phyloP scores from a whole-genome alignment of 92 coral and sea anemone genomes.

The Muricea muricata region DNA sequence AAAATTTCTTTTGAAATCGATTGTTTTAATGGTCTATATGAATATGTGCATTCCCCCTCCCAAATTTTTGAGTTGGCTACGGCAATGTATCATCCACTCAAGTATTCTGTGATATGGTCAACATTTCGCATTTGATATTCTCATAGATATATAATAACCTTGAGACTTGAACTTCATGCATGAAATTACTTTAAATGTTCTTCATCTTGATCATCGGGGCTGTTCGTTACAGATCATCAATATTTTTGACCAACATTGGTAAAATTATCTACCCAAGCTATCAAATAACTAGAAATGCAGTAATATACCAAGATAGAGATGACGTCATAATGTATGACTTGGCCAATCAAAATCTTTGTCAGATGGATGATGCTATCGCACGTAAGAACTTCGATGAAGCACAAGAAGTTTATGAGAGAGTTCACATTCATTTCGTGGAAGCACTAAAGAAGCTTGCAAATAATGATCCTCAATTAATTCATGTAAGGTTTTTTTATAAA shows the following conservation, averaged over 20 bases:
- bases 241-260: constrained; percentile 81
- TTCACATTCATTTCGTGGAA: constrained; percentile 55
- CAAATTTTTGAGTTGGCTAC: too few species aligned
- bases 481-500: background rate
- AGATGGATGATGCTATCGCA: constrained; percentile 81
- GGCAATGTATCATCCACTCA: too few species aligned
- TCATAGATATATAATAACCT: too few species aligned
- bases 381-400: constrained; percentile 75
- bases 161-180: too few species aligned
- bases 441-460: constrained; percentile 57
- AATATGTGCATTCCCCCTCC: too few species aligned
- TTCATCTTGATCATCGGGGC: too few species aligned
- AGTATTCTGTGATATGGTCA: too few species aligned
- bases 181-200: too few species aligned
- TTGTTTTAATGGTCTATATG: too few species aligned
- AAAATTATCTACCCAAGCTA: constrained; percentile 76
- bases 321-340: constrained; percentile 70
- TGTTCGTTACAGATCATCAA: constrained; percentile 83
- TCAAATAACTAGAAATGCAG: constrained; percentile 65
- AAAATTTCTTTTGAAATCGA: too few species aligned
- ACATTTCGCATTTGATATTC: too few species aligned
- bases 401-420: constrained; percentile 67
- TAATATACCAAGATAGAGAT: constrained; percentile 74
- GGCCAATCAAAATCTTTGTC: constrained; percentile 85
- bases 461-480: background rate